These are phyloP conservation scores for Ceratosolen solmsi DNA, from an alignment of 1,140 invertebrate genomes.

Conservation along the genomic window DNA sequence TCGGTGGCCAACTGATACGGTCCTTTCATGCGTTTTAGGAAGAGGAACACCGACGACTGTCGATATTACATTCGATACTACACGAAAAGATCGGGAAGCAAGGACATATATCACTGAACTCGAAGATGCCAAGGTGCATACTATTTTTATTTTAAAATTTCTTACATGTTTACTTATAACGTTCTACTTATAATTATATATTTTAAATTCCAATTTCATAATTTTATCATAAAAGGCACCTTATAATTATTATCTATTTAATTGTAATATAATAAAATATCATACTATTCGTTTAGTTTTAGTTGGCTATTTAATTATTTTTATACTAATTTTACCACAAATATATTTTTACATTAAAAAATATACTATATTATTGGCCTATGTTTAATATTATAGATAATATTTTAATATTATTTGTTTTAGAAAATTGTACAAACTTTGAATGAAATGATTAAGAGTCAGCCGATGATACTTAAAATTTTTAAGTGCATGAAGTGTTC, in stretches of 20 bases:
- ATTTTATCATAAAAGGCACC: too few relatives aligned
- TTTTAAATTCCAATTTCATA: background rate
- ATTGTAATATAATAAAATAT: too few relatives aligned
- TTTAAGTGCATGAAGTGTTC: conserved; percentile 79
- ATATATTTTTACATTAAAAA: background rate
- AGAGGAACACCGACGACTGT: conserved; percentile 72
- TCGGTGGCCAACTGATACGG: conserved; percentile 75
- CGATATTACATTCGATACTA: conserved; percentile 77
- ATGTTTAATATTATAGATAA: too few relatives aligned
- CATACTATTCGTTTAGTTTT: too few relatives aligned
- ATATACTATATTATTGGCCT: background rate
- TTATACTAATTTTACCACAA: too few relatives aligned
- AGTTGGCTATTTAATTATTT: too few relatives aligned
- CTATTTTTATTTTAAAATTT: background rate
- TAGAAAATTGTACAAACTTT: conserved; percentile 75
- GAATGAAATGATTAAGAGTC: conserved; percentile 70
- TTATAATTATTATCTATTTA: too few relatives aligned
- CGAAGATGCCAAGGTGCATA: conserved; percentile 73
- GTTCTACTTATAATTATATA: background rate
- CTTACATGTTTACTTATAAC: background rate
- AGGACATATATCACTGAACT: conserved; percentile 76
- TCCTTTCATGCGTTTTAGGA: conserved; percentile 75
- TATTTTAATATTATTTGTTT: conserved; percentile 49
- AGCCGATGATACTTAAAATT: conserved; percentile 72
- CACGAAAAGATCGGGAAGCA: conserved; percentile 74